These are phyloP conservation scores for Ascidia mentula DNA, from an alignment of 23 tunicate species.

Conservation along the genomic window DNA sequence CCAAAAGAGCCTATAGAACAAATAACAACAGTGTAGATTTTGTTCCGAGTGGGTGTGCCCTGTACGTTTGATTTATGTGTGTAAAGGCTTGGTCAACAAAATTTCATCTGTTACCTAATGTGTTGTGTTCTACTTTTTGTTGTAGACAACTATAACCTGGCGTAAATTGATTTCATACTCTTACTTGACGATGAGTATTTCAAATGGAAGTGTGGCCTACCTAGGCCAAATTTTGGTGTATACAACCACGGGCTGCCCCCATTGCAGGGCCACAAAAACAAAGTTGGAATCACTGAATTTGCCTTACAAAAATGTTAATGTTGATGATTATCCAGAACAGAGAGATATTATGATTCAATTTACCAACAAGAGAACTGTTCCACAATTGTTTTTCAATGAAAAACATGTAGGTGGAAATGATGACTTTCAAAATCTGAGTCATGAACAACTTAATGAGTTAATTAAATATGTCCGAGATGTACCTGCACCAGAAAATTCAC, in stretches of 20 bases:
- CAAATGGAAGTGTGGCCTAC: constrained; percentile 5
- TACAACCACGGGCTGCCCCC: constrained; percentile 76
- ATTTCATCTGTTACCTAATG: too few relatives aligned
- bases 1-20: too few relatives aligned
- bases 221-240: constrained; percentile 62
- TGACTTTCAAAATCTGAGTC: constrained; percentile 63
- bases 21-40: too few relatives aligned
- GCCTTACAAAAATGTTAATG: constrained; percentile 48
- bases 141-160: too few relatives aligned
- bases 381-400: constrained; percentile 88
- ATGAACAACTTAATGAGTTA: constrained; percentile 36
- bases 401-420: constrained; percentile 84
- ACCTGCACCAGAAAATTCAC: constrained; percentile 39
- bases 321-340: constrained; percentile 44
- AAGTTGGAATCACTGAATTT: constrained; percentile 49
- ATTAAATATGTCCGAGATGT: constrained; percentile 34
- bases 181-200: neutral
- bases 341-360: constrained; percentile 41
- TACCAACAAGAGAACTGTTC: constrained; percentile 52
- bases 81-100: too few relatives aligned
- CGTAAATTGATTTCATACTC: too few relatives aligned
- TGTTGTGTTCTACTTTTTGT: too few relatives aligned
- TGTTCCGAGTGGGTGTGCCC: too few relatives aligned
- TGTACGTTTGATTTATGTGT: too few relatives aligned
- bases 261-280: constrained; percentile 69